A percentile compares a stretch with the other conserved stretches of the same genome.
Evolutionary conservation across 2,113 vertebrate species (phyloP).

Genomic region (Leucopternis melanops): DNA sequence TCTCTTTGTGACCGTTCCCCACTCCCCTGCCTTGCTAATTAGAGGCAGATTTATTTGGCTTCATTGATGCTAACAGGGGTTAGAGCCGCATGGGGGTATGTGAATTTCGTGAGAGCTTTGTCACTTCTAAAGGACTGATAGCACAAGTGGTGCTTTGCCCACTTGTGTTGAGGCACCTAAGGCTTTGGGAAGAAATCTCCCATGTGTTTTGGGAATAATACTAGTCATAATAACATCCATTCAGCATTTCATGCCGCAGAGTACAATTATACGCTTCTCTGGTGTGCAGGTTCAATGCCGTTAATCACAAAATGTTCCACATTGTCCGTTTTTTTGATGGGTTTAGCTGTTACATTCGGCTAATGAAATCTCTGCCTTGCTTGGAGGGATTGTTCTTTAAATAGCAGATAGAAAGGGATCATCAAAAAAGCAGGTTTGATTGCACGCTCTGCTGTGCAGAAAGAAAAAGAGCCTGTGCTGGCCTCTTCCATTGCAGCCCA

Average conservation of each 20-base stretch:
- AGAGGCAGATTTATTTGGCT: background rate
- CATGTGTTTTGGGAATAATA: background rate
- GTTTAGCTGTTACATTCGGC: background rate
- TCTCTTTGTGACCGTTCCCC: background rate
- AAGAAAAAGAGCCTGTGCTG: background rate
- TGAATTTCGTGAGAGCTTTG: background rate
- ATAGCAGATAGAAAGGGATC: background rate
- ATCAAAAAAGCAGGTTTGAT: background rate
- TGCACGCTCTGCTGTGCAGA: rapidly evolving
- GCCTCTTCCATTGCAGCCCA: background rate
- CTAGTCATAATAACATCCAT: background rate
- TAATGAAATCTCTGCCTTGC: background rate
- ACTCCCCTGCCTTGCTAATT: background rate
- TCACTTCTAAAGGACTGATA: background rate
- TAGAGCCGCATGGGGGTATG: background rate
- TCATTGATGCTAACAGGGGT: background rate
- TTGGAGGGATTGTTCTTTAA: background rate
- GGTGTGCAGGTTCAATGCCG: background rate
- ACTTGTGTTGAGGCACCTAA: background rate
- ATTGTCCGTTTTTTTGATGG: background rate
- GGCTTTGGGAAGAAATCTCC: background rate
- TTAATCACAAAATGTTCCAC: background rate
- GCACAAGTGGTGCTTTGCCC: background rate
- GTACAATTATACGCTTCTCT: background rate
- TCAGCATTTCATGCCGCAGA: background rate